These are phyloP conservation scores for Garra rufa DNA, from an alignment of 2,113 vertebrate genomes.

Conservation along the genomic window DNA sequence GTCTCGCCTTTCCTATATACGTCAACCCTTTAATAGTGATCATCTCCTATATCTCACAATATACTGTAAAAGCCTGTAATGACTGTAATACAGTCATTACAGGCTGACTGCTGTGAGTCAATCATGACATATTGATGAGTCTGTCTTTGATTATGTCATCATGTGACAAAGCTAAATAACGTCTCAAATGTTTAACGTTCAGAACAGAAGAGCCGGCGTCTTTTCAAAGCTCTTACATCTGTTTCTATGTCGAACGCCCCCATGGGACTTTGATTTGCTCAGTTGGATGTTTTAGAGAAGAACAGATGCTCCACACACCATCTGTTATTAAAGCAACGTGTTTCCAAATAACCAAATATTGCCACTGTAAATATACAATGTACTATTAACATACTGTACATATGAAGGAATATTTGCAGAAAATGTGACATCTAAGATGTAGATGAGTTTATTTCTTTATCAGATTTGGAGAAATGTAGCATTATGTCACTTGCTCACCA, in stretches of 20 bases:
- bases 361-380: neutral
- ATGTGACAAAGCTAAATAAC: neutral
- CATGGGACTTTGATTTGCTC: neutral
- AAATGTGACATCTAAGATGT: neutral
- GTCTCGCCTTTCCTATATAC: neutral
- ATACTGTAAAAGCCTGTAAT: too few species aligned
- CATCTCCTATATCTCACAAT: neutral
- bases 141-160: neutral
- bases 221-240: neutral
- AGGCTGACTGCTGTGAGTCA: neutral
- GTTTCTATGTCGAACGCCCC: neutral
- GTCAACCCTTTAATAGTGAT: neutral
- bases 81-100: too few species aligned
- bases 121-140: slow-evolving; percentile 9
- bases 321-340: neutral
- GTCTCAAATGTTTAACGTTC: neutral
- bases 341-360: neutral
- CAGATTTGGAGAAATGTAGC: too few species aligned
- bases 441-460: too few species aligned
- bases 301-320: slow-evolving; percentile 12
- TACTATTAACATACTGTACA: neutral
- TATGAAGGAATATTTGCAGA: neutral
- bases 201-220: neutral
- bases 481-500: too few species aligned
- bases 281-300: neutral